Conservation (phyloP, 1,140 invertebrate species). For the Rhopalosiphum padi region DNA sequence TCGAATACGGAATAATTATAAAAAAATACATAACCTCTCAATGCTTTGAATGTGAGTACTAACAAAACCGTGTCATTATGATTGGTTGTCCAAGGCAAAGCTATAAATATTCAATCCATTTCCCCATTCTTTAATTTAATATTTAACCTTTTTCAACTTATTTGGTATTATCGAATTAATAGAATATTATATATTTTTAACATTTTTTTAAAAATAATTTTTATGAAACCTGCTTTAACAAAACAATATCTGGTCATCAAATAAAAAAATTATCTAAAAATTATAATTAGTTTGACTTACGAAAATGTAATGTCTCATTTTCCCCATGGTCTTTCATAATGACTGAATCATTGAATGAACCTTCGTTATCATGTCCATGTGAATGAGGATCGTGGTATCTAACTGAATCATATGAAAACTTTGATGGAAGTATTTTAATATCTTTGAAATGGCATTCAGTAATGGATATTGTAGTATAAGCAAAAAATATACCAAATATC, state of each 20-base stretch:
- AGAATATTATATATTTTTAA: no score
- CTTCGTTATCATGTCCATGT: slow-evolving; percentile 44
- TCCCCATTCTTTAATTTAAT: no score
- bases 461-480: slow-evolving; percentile 41
- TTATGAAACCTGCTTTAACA: not conserved
- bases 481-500: slow-evolving; percentile 55
- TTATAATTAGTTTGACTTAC: not conserved
- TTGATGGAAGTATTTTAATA: slow-evolving; percentile 42
- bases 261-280: not conserved
- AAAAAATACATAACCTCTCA: no score
- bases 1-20: no score
- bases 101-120: no score
- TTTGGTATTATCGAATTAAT: no score
- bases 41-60: no score
- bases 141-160: no score
- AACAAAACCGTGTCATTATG: no score
- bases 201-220: not conserved
- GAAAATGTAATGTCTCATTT: slow-evolving; percentile 50
- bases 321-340: slow-evolving; percentile 29
- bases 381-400: slow-evolving; percentile 25
- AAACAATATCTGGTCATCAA: not conserved
- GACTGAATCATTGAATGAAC: slow-evolving; percentile 29
- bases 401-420: slow-evolving; percentile 27
- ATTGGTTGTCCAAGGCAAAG: no score
- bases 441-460: slow-evolving; percentile 54